These are phyloP conservation scores for Montipora foliosa DNA, from an alignment of 64 coral and sea anemone genomes.

Conservation along the genomic window DNA sequence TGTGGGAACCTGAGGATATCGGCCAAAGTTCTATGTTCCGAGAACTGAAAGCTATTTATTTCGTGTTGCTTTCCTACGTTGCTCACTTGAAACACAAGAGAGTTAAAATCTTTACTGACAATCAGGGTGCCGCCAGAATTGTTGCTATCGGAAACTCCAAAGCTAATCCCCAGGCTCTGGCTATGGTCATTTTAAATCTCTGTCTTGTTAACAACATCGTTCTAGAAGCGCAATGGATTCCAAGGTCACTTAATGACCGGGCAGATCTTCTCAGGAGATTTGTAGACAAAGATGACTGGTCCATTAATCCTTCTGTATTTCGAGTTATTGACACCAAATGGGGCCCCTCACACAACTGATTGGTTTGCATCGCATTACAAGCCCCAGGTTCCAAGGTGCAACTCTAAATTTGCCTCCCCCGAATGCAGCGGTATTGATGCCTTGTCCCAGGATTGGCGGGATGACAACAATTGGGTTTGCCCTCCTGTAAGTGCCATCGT, in stretches of 20 bases:
- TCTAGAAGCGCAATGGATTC: slow-evolving; percentile 47
- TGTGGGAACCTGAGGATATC: slow-evolving; percentile 35
- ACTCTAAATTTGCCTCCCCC: slow-evolving; percentile 52
- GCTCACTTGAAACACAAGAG: slow-evolving; percentile 32
- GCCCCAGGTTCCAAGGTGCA: slow-evolving; percentile 17
- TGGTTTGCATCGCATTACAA: slow-evolving; percentile 55
- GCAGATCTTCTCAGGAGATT: slow-evolving; percentile 34
- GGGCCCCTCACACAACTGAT: slow-evolving; percentile 34
- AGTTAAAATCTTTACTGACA: background rate
- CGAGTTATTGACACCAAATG: slow-evolving; percentile 16
- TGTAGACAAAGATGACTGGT: slow-evolving; percentile 66
- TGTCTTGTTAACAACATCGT: background rate
- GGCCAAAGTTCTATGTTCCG: slow-evolving; percentile 31
- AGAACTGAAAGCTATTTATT: slow-evolving; percentile 21
- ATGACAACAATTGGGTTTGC: too few relatives aligned
- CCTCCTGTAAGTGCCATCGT: too few relatives aligned
- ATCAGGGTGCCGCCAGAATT: slow-evolving; percentile 31
- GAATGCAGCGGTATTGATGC: background rate
- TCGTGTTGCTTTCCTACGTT: slow-evolving; percentile 39
- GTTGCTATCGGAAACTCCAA: slow-evolving; percentile 31
- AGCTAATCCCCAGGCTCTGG: background rate
- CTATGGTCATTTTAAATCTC: background rate
- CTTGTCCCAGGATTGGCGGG: too few relatives aligned
- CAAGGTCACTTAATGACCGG: background rate
- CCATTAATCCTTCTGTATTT: slow-evolving; percentile 44